Evolutionary conservation across 2,113 vertebrate genomes (phyloP), one percentile per base, ranked within the genome.

Genomic region (Psettodes erumei): DNA sequence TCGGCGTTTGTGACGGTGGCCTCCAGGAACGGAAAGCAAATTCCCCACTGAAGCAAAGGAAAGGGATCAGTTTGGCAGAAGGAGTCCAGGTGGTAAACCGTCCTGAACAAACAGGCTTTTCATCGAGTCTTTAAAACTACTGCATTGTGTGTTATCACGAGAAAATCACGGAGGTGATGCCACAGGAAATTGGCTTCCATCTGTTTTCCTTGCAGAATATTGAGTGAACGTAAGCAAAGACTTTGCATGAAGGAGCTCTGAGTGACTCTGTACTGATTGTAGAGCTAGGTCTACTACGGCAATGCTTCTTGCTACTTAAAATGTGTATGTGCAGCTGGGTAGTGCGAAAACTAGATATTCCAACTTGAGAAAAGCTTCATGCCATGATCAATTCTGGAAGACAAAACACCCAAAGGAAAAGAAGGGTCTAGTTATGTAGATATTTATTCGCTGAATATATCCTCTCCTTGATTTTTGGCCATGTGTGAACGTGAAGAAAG

Each of bases 21-120:
- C 38, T 53, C 25, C 38, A 42, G 72, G 3, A 58, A 45, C 3
- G 19, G 37, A 58, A 38, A 48, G 42, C 54, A 81, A 80, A 83
- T 76, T n/a, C 30, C 4, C 53, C 61, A 33, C 32, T 1, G 67
- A n/a, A 50, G 53, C 38, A 42, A 43, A 64, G 23, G 30, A 63
- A 43, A 59, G 50, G 19, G 59, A 61, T 77, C 63, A 51, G 33
- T 37, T 63, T 51, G 37, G 25, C 45, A 32, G 43, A 35, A n/a
- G 56, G 67, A 43, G 48, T 76, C 54, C 62, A 86, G 72, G 77
- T 55, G 75, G 59, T 71, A 73, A 77, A 50, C 30, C 62, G 23
- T 73, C 25, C 37, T 42, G 8, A 71, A 74, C 65, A 86, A 83
- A 86, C 43, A 32, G 55, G 47, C 60, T 67, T 78, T 75, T 83